These are phyloP conservation scores for Mus caroli DNA, from an alignment of 2,797 vertebrate species.

Conservation along the genomic window DNA sequence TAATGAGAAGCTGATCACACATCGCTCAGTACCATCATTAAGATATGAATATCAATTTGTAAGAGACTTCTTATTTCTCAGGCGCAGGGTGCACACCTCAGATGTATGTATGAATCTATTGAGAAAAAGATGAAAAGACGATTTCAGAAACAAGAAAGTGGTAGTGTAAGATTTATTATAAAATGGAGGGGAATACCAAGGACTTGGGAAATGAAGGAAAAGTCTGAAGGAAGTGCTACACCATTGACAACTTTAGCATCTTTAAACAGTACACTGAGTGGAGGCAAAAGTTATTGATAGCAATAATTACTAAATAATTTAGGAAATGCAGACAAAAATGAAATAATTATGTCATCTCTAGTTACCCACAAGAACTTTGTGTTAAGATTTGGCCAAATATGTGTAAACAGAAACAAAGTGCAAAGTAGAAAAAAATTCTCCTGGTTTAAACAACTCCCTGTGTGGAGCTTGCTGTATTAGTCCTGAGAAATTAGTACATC, in stretches of 20 bases:
- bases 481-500: neutral
- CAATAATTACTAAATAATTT: neutral
- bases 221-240: neutral
- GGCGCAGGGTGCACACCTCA: neutral
- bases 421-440: neutral
- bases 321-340: neutral
- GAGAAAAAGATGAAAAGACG: conserved; percentile 35
- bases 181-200: too few relatives aligned
- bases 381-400: neutral
- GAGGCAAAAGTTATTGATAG: neutral
- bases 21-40: conserved; percentile 43
- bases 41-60: conserved; percentile 56
- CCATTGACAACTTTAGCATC: neutral
- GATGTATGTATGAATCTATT: neutral
- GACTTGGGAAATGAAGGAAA: neutral
- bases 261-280: neutral
- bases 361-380: neutral
- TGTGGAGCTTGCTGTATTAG: neutral
- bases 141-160: conserved; percentile 2
- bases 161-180: neutral
- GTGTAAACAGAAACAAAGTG: neutral
- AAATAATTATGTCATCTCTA: neutral
- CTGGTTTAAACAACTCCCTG: neutral
- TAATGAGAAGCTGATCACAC: conserved; percentile 9
- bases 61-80: neutral